These are phyloP conservation scores for Ginglymostoma cirratum DNA, from an alignment of 2,113 vertebrate genomes.

Conservation along the genomic window DNA sequence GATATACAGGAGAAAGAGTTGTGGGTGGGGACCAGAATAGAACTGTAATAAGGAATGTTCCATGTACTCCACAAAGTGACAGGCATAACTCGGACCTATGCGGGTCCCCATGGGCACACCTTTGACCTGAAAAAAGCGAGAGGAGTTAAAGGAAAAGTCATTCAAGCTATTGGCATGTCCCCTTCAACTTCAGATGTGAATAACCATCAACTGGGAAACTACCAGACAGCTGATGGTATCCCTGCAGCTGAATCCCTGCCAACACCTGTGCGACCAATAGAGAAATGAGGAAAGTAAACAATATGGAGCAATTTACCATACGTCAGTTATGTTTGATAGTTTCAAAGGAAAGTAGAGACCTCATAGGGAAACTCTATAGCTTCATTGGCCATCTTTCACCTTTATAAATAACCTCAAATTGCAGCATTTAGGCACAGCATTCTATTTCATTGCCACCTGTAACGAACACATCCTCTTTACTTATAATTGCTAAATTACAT, in stretches of 20 bases:
- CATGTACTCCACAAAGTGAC: too few relatives aligned
- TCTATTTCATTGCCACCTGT: not conserved
- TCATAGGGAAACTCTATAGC: not conserved
- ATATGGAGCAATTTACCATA: not conserved
- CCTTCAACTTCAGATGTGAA: not conserved
- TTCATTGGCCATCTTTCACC: too few relatives aligned
- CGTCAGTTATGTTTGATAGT: not conserved
- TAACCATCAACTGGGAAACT: not conserved
- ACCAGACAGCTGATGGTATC: not conserved
- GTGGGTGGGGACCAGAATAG: too few relatives aligned
- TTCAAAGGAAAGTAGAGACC: not conserved
- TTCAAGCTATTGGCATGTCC: not conserved
- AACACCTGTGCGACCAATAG: not conserved
- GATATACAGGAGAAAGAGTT: too few relatives aligned
- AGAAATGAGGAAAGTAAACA: not conserved
- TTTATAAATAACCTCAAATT: not conserved
- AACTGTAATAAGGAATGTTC: too few relatives aligned
- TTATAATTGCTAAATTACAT: not conserved
- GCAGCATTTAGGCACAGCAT: not conserved
- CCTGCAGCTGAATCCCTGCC: not conserved
- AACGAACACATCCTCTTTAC: not conserved
- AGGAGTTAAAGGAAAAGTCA: too few relatives aligned
- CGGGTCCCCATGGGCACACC: too few relatives aligned
- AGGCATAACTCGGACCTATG: too few relatives aligned
- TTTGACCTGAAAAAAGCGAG: too few relatives aligned